Percentiles rank a stretch among this genome's conserved stretches.
These are phyloP conservation scores for Typhlichthys eigenmanni DNA, from an alignment of 2,797 vertebrate genomes.

Conservation along the genomic window DNA sequence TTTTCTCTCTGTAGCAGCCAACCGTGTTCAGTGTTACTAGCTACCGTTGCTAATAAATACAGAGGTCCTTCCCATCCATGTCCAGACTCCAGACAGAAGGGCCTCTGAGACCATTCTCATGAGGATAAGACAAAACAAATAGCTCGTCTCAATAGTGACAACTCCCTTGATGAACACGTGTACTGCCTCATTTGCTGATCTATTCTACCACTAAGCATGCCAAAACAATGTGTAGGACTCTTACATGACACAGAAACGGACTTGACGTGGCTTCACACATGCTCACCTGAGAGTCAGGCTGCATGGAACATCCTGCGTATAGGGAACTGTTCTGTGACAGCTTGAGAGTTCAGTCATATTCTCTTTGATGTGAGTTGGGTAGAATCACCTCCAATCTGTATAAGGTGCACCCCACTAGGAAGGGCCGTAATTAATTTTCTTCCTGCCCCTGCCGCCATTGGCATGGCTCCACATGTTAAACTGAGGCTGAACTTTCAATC, in stretches of 20 bases:
- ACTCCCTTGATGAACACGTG: constrained; percentile 52
- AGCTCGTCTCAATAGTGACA: constrained; percentile 56
- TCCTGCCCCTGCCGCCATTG: constrained; percentile 54
- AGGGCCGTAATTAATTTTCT: constrained; percentile 68
- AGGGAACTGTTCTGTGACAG: constrained; percentile 26
- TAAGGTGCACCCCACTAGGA: constrained; percentile 68
- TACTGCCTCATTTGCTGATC: constrained; percentile 30
- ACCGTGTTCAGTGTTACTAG: constrained; percentile 62
- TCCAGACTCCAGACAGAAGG: constrained; percentile 39
- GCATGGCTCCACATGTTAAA: constrained; percentile 65
- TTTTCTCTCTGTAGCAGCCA: constrained; percentile 57
- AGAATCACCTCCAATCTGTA: constrained; percentile 61
- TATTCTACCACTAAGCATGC: constrained; percentile 39
- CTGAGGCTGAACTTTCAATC: constrained; percentile 50
- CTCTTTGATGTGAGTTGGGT: constrained; percentile 58
- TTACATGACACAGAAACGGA: constrained; percentile 9
- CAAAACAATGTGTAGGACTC: constrained; percentile 51
- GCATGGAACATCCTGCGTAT: constrained; percentile 3
- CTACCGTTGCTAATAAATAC: constrained; percentile 78
- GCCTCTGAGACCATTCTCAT: constrained; percentile 33
- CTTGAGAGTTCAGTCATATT: constrained; percentile 44
- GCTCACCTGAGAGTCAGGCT: constrained; percentile 49
- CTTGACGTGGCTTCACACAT: constrained; percentile 38
- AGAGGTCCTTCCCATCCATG: constrained; percentile 47
- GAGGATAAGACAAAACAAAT: constrained; percentile 56